Evolutionary conservation across 2,797 vertebrate species (phyloP), one percentile per base, ranked within the genome.

Genomic region (Coregonus sp.): DNA sequence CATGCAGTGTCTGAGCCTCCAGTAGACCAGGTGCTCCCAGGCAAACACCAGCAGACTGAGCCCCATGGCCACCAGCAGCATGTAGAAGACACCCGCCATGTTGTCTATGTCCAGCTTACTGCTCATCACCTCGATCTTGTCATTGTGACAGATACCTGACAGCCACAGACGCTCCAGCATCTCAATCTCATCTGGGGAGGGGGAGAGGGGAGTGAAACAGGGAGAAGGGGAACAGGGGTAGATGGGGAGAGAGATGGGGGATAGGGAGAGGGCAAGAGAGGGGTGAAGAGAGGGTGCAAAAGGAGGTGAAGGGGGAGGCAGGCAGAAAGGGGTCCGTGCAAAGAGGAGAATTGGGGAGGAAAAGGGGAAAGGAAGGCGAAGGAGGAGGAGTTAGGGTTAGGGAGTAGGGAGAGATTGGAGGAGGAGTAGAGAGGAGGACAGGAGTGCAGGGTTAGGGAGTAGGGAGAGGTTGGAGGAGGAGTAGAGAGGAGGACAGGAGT

Each of bases 121-220:
- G 91, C 96, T 96, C 96, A 96, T 96, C 89, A 96, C 96, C 91
- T 97, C 95, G 73, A 96, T 96, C 90, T 96, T 96, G 90, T 96
- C 96, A 84, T 96, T 96, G 87, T 96, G 96, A 90, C 96, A 96
- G 89, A 96, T 96, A 47, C 96, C 96, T 4, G 96, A 97, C 81
- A 97, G 93, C 96, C 96, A 97, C 66, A 96, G 94, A 73, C 95
- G 94, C 89, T 96, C 96, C 89, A 97, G 93, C 94, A 96, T 95
- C 88, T 96, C 96, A 84, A 96, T 96, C 84, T 96, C 96, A 91
- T 96, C 96, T 97, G 93, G 61, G 78, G 71, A 40, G 14, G 6
- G 70, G 70, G 18, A 2, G 35, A 40, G 68, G n/a, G 25, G 14
- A 47, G 9, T 35, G 59, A 66, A 61, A 29, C 59, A 16, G 61